Percentiles rank a stretch among this genome's conserved stretches.
phyloP scores from a whole-genome alignment of 2,888 invertebrate species.

The Eupithecia vulgata region DNA sequence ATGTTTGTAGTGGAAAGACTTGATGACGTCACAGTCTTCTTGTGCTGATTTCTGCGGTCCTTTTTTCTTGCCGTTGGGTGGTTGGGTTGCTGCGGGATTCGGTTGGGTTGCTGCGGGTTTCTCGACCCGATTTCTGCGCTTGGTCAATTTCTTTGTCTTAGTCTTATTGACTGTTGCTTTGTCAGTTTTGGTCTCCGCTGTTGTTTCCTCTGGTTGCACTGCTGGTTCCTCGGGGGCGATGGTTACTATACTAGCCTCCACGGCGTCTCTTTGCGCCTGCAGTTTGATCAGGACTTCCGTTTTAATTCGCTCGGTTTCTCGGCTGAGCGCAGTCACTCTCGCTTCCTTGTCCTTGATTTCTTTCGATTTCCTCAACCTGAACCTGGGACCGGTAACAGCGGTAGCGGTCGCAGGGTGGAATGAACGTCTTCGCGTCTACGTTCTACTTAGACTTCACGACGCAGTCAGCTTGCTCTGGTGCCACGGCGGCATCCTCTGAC shows the following conservation, averaged over 20 bases:
- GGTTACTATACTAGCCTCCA: conserved; percentile 25
- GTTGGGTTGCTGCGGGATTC: no score
- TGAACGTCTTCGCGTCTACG: conserved; percentile 65
- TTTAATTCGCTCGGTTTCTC: conserved; percentile 66
- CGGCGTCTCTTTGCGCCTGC: conserved; percentile 51
- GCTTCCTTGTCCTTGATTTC: conserved; percentile 68
- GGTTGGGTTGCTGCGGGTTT: conserved; percentile 44
- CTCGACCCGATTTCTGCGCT: conserved; percentile 59
- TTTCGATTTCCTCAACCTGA: conserved; percentile 67
- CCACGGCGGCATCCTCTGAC: neutral
- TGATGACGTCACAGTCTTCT: conserved; percentile 39
- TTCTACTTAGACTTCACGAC: conserved; percentile 63
- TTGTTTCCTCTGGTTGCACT: neutral
- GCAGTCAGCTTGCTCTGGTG: neutral
- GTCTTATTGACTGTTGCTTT: neutral
- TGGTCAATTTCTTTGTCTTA: conserved; percentile 47
- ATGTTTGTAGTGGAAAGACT: conserved; percentile 61
- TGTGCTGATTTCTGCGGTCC: conserved; percentile 45
- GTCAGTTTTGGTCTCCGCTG: neutral
- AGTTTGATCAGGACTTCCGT: conserved; percentile 62
- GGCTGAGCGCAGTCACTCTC: conserved; percentile 63
- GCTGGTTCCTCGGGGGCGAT: neutral
- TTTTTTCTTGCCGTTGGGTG: conserved; percentile 42
- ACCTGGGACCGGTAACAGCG: conserved; percentile 63
- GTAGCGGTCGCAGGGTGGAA: conserved; percentile 75